Percentiles rank a stretch among this genome's conserved stretches.
Evolutionary conservation across 2,888 invertebrate genomes (phyloP).

Genomic region (Oscheius sp.): DNA sequence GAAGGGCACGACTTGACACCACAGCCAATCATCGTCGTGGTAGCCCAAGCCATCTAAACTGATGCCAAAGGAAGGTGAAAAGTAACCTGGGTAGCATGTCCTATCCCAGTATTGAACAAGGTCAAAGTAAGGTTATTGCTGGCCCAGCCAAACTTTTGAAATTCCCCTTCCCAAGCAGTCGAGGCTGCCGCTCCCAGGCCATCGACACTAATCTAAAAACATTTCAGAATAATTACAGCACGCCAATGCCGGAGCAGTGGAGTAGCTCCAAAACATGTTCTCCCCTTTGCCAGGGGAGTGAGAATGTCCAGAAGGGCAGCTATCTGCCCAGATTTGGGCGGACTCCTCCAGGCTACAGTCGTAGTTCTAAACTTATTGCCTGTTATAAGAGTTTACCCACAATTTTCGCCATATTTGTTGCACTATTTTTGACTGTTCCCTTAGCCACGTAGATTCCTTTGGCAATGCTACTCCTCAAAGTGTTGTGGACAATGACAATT

Average conservation of each 20-base stretch:
- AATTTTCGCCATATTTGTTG: slow-evolving; percentile 12
- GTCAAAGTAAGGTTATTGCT: slow-evolving; percentile 34
- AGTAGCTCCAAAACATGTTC: slow-evolving; percentile 27
- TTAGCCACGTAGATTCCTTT: slow-evolving; percentile 25
- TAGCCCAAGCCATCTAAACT: slow-evolving; percentile 24
- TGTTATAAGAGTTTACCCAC: not conserved
- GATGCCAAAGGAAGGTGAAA: not conserved
- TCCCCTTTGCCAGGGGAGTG: not conserved
- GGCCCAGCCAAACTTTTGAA: slow-evolving; percentile 46
- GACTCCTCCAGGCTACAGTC: slow-evolving; percentile 5
- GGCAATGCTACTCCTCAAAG: slow-evolving; percentile 10
- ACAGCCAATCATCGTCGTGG: slow-evolving; percentile 3
- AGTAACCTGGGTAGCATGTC: slow-evolving; percentile 46
- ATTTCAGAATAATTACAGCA: too few species aligned
- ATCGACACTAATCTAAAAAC: not conserved
- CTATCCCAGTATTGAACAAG: slow-evolving; percentile 43
- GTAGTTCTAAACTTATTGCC: not conserved
- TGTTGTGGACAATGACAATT: slow-evolving; percentile 8
- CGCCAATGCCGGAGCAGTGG: not conserved
- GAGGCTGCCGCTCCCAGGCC: not conserved
- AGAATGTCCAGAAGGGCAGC: slow-evolving; percentile 17
- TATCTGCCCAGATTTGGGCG: slow-evolving; percentile 10
- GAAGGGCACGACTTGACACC: slow-evolving; percentile 15
- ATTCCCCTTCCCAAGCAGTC: slow-evolving; percentile 42
- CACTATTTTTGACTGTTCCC: not conserved